phyloP scores from a whole-genome alignment of 2,888 invertebrate genomes.

The Melinaea marsaeus region DNA sequence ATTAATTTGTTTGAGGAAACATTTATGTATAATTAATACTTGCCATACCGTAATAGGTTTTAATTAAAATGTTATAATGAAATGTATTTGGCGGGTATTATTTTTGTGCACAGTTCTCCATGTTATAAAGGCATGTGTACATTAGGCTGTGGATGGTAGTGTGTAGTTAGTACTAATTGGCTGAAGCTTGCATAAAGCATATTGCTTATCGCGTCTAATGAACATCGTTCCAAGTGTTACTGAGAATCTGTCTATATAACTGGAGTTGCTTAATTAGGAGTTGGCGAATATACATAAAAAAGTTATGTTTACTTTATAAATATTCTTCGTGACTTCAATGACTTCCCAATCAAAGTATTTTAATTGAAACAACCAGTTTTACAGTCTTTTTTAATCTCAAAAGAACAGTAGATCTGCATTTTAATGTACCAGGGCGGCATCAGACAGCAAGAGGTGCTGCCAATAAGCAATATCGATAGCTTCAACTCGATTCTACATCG shows the following conservation, averaged over 20 bases:
- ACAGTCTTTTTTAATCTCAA: no score
- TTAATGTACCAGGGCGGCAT: neutral
- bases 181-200: slow-evolving; percentile 5
- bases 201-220: slow-evolving; percentile 1
- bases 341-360: no score
- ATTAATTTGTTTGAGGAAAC: no score
- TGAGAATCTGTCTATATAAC: neutral
- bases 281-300: neutral
- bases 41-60: no score
- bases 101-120: neutral
- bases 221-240: slow-evolving; percentile 8
- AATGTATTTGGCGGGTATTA: neutral
- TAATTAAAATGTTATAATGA: no score
- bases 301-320: neutral
- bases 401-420: neutral
- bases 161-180: neutral
- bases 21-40: no score
- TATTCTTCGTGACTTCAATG: neutral
- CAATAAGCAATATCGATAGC: slow-evolving; percentile 5
- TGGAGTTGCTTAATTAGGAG: neutral
- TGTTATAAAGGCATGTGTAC: neutral
- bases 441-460: neutral
- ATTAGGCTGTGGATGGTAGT: neutral
- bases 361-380: no score
- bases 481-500: slow-evolving; percentile 4